phyloP scores from a whole-genome alignment of 2,888 invertebrate species.

The Eurois occulta region DNA sequence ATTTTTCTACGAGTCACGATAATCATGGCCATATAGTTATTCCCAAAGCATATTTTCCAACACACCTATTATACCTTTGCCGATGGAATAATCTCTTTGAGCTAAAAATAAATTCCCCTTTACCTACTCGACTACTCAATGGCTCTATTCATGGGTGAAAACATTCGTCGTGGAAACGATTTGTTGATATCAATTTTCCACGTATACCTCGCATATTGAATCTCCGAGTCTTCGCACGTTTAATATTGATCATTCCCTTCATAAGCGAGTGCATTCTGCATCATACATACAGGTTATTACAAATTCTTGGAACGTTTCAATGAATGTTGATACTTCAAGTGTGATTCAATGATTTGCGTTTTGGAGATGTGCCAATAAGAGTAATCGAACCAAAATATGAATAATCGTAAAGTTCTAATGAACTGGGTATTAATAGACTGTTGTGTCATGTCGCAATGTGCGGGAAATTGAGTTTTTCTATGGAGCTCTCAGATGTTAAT shows the following conservation, averaged over 20 bases:
- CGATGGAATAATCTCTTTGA: neutral
- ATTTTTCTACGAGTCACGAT: neutral
- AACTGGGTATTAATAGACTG: slow-evolving; percentile 42
- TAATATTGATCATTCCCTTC: slow-evolving; percentile 38
- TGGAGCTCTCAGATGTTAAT: neutral
- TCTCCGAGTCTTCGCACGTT: slow-evolving; percentile 12
- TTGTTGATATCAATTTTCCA: slow-evolving; percentile 3
- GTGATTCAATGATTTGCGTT: slow-evolving; percentile 69
- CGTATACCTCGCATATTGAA: slow-evolving; percentile 1
- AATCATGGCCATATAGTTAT: neutral
- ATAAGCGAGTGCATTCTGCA: slow-evolving; percentile 47
- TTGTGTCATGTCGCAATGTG: slow-evolving; percentile 17
- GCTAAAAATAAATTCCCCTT: neutral
- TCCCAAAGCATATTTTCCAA: neutral
- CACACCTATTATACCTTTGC: neutral
- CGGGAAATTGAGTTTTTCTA: slow-evolving; percentile 1
- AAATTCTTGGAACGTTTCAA: slow-evolving; percentile 62
- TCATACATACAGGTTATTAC: slow-evolving; percentile 55
- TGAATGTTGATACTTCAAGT: slow-evolving; percentile 60
- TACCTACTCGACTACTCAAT: neutral
- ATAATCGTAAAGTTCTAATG: slow-evolving; percentile 45
- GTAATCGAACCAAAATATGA: slow-evolving; percentile 55
- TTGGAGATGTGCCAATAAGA: slow-evolving; percentile 75
- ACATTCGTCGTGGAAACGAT: neutral
- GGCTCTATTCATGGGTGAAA: neutral